A percentile compares a stretch with the other conserved stretches of the same genome.
Evolutionary conservation across 2,113 vertebrate species (phyloP).

Genomic region (Aplodontia rufa): DNA sequence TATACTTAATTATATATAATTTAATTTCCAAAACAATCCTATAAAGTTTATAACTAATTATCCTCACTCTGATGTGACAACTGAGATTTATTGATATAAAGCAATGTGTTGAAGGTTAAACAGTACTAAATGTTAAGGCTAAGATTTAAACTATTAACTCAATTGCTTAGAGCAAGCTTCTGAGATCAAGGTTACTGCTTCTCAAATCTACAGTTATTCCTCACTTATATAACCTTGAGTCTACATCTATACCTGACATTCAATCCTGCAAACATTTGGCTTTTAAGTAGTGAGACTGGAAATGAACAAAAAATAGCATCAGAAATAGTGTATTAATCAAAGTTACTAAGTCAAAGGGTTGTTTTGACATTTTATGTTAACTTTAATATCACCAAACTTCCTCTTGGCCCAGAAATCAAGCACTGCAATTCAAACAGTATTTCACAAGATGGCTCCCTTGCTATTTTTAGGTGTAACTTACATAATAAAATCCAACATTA

Average conservation of each 20-base stretch:
- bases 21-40: background rate
- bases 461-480: conserved; percentile 45
- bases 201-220: background rate
- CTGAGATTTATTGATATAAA: background rate
- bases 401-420: background rate
- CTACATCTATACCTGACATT: background rate
- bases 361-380: background rate
- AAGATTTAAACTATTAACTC: background rate
- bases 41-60: background rate
- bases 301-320: background rate
- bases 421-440: conserved; percentile 39
- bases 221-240: background rate
- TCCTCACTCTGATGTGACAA: background rate
- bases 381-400: background rate
- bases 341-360: background rate
- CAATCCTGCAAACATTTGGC: background rate
- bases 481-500: background rate
- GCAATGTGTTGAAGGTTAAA: background rate
- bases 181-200: background rate
- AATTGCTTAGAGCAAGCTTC: background rate
- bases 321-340: background rate
- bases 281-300: background rate
- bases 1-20: too few relatives aligned
- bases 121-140: background rate
- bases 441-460: conserved; percentile 67